phyloP scores from a whole-genome alignment of 2,888 invertebrate species.

The Acanthosepion esculentum region DNA sequence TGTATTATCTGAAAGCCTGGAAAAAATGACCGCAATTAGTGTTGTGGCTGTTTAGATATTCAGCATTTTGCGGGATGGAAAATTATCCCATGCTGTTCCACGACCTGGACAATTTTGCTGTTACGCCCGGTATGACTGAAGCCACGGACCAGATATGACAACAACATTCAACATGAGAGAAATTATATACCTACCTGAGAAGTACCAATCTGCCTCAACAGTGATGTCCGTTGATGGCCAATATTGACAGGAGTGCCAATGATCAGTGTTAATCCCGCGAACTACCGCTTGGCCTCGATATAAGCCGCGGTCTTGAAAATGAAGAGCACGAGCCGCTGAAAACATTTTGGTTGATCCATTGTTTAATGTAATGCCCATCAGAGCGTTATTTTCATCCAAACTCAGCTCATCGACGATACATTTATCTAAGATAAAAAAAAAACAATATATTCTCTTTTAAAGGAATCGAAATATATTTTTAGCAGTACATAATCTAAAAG shows the following conservation, averaged over 20 bases:
- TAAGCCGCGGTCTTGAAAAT: conserved; percentile 40
- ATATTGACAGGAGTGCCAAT: conserved; percentile 61
- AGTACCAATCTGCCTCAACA: conserved; percentile 63
- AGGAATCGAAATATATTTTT: neutral
- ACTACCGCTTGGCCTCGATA: conserved; percentile 56
- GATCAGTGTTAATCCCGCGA: conserved; percentile 58
- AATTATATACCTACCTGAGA: conserved; percentile 55
- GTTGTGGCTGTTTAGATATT: too few relatives aligned
- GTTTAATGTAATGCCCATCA: conserved; percentile 36
- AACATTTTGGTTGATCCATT: neutral
- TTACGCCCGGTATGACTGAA: too few relatives aligned
- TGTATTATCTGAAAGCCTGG: too few relatives aligned
- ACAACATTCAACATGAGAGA: neutral
- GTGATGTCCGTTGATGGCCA: conserved; percentile 56
- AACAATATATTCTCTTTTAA: neutral
- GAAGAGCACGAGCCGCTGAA: conserved; percentile 24
- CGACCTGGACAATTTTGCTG: too few relatives aligned
- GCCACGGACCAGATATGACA: too few relatives aligned
- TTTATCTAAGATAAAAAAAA: neutral
- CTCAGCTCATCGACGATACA: neutral
- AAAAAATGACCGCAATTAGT: too few relatives aligned
- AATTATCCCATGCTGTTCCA: too few relatives aligned
- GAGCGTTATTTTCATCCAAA: neutral
- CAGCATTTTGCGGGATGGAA: too few relatives aligned
- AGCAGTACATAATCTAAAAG: neutral